Base-by-base conservation (phyloP, 2,888 invertebrate species). In the Drosophila fungiperda region DNA sequence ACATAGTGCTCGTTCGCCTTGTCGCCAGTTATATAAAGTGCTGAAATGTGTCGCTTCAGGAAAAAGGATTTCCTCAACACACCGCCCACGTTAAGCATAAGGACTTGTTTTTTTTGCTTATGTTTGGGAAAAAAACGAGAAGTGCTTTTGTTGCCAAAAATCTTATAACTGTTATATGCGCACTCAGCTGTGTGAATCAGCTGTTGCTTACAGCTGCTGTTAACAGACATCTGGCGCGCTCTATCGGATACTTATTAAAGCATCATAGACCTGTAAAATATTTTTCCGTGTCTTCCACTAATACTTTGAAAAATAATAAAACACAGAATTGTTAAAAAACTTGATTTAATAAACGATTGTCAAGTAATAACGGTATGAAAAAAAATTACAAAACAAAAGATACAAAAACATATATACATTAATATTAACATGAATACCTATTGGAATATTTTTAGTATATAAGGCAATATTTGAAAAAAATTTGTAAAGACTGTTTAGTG, bases 1-100 rank as follows among this genome's bases (percentile, higher is more conserved):
- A 95, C 94, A 94, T 95, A 97, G 60, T 94, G 94, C 79, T 95
- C 95, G 20, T 94, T 94, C 1, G 96, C 96, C 91, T 95, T 96
- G 70, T 95, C 94, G 15, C 96, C 96, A 67, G 95, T 95, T 74
- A 97, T 94, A 88, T 95, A 91, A 0, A 93, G 86, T 0, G 92
- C 92, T 2, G 93, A 92, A 38, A 93, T 82, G 52, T 84, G 55
- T 58, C 92, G 64, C 77, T 76, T 76, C 26, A 66, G 17, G 20
- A 78, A 68, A 60, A 77, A 32, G 49, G 60, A 60, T 17, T 58
- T 67, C 33, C 40, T 35, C 6, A 68, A 33, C 9, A 57, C 36
- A 57, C 50, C 40, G 20, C 57, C 57, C 12, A 88, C 42, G n/a
- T 61, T 73, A 8, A 85, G 54, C 85, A 90, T 89, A 15, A 3